Percentiles rank a stretch among this genome's conserved stretches.
phyloP scores from a whole-genome alignment of 2,888 invertebrate genomes.

The Deilephila porcellus region DNA sequence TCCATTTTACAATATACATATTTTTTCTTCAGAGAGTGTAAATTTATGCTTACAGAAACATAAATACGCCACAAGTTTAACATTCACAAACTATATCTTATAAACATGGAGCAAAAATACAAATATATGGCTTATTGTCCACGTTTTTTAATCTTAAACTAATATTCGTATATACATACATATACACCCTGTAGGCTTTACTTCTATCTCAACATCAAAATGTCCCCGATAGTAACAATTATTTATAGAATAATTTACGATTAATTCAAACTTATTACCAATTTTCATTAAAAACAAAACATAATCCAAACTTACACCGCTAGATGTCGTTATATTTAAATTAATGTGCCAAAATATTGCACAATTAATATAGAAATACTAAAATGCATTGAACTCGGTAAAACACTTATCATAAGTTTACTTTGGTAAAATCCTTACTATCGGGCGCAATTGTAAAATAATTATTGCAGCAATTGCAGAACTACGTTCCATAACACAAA shows the following conservation, averaged over 20 bases:
- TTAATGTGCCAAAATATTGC: neutral
- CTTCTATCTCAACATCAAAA: neutral
- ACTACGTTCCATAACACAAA: neutral
- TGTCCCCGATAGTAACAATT: neutral
- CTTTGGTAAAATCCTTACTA: neutral
- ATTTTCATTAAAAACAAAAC: neutral
- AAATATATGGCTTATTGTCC: neutral
- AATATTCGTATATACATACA: neutral
- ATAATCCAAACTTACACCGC: neutral
- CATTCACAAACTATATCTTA: neutral
- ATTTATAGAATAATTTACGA: neutral
- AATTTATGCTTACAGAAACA: neutral
- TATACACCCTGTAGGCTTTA: constrained; percentile 4
- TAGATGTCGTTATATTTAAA: neutral
- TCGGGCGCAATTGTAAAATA: neutral
- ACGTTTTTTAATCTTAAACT: neutral
- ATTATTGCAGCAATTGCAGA: neutral
- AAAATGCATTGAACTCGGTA: neutral
- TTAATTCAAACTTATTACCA: neutral
- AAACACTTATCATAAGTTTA: neutral
- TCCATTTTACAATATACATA: too few species aligned
- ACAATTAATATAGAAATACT: neutral
- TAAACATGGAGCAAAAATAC: neutral
- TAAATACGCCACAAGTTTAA: neutral
- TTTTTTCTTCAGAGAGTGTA: too few species aligned